A percentile compares a stretch with the other conserved stretches of the same genome.
These are phyloP conservation scores for Chymomyza caudatula DNA, from an alignment of 2,888 invertebrate species.

Conservation along the genomic window DNA sequence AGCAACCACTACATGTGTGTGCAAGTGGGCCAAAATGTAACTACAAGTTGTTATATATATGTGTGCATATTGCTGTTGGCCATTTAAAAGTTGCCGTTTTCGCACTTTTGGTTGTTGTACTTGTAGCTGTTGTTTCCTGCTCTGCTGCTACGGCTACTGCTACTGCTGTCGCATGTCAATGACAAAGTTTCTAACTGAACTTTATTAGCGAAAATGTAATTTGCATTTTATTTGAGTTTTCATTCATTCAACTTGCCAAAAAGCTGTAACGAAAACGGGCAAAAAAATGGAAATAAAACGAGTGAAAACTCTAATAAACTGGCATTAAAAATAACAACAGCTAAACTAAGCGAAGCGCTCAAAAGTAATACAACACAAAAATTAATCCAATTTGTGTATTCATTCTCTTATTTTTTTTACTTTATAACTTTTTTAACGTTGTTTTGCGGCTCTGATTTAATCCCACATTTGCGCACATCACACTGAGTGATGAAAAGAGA, in stretches of 20 bases:
- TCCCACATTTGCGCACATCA: slow-evolving; percentile 35
- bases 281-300: not conserved
- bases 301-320: slow-evolving; percentile 49
- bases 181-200: slow-evolving; percentile 63
- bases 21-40: not conserved
- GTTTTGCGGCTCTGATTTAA: slow-evolving; percentile 61
- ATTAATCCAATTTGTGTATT: slow-evolving; percentile 59
- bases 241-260: slow-evolving; percentile 21
- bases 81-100: slow-evolving; percentile 29
- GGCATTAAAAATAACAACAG: slow-evolving; percentile 46
- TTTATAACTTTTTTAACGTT: slow-evolving; percentile 49
- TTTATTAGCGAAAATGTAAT: slow-evolving; percentile 68
- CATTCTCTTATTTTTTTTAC: slow-evolving; percentile 7
- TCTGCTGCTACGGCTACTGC: slow-evolving; percentile 1
- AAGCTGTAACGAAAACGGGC: slow-evolving; percentile 22
- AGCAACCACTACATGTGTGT: not conserved
- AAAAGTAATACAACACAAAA: slow-evolving; percentile 20
- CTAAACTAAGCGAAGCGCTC: slow-evolving; percentile 45
- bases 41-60: slow-evolving; percentile 1
- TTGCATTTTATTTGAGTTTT: slow-evolving; percentile 65
- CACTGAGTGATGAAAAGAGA: not conserved
- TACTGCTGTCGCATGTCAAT: slow-evolving; percentile 28
- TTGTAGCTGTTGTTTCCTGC: not conserved
- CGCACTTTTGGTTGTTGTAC: not conserved
- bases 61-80: slow-evolving; percentile 19